A percentile compares a stretch with the other conserved stretches of the same genome.
Evolutionary conservation across 2,113 vertebrate genomes (phyloP).

Genomic region (Pavo muticus): DNA sequence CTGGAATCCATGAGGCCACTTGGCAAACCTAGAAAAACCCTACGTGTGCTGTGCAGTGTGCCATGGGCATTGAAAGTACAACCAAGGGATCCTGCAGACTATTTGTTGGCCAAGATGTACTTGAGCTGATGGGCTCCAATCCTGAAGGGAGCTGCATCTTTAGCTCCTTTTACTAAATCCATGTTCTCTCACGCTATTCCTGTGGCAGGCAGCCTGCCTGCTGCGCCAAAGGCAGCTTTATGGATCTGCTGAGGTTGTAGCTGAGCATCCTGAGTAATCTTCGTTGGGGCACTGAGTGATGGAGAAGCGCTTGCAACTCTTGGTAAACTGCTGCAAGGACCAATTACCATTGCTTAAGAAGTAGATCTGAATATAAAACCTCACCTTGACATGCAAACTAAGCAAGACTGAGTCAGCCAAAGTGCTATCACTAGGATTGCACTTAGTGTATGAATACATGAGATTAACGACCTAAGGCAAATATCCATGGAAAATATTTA

Average conservation of each 20-base stretch:
- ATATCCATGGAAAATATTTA: not conserved
- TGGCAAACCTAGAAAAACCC: not conserved
- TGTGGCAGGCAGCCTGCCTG: not conserved
- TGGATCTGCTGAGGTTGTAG: not conserved
- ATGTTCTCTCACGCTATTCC: not conserved
- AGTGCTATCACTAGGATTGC: not conserved
- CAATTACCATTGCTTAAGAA: not conserved
- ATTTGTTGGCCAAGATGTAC: fast-evolving
- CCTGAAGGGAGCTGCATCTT: not conserved
- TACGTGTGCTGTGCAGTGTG: fast-evolving
- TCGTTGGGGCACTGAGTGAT: not conserved
- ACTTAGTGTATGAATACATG: not conserved
- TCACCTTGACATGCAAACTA: not conserved
- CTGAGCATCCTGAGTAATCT: not conserved
- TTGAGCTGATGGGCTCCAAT: not conserved
- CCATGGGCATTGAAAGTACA: fast-evolving
- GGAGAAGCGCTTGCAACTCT: not conserved
- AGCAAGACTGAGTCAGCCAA: not conserved
- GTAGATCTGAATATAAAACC: not conserved
- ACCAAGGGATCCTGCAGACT: not conserved
- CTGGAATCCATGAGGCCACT: too few species aligned
- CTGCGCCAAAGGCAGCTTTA: not conserved
- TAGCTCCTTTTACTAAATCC: not conserved
- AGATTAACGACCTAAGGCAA: not conserved
- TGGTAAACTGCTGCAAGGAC: not conserved